Evolutionary conservation across 2,888 invertebrate genomes (phyloP).

Genomic region (Patella ulyssiponensis): DNA sequence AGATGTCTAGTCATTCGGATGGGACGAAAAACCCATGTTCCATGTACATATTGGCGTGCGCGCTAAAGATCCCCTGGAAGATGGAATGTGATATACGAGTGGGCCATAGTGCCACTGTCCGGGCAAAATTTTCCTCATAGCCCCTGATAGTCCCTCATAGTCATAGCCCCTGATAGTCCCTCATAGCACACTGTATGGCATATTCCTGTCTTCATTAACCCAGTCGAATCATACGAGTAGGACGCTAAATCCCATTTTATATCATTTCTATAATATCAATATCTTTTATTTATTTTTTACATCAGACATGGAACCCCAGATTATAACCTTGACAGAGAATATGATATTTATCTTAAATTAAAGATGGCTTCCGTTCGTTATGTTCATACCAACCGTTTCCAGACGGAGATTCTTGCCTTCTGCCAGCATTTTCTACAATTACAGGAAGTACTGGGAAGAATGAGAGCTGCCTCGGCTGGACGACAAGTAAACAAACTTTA

Average conservation of each 20-base stretch:
- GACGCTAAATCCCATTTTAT: not conserved
- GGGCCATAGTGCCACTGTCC: too few relatives aligned
- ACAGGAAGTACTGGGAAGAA: conserved; percentile 82
- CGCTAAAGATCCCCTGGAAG: too few relatives aligned
- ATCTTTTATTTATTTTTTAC: conserved; percentile 21
- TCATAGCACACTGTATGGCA: too few relatives aligned
- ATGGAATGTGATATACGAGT: too few relatives aligned
- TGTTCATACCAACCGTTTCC: conserved; percentile 93
- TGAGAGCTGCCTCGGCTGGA: conserved; percentile 79
- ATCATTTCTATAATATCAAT: not conserved
- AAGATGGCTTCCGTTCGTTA: conserved; percentile 93
- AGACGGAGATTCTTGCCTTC: conserved; percentile 89
- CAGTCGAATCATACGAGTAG: not conserved
- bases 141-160: too few relatives aligned
- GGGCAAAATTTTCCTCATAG: too few relatives aligned
- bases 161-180: too few relatives aligned
- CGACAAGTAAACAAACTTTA: conserved; percentile 57
- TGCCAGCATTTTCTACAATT: conserved; percentile 84
- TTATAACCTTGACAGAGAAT: conserved; percentile 73
- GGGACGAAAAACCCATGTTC: too few relatives aligned
- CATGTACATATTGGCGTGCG: too few relatives aligned
- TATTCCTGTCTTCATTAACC: too few relatives aligned
- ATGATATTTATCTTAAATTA: conserved; percentile 82
- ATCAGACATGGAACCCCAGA: conserved; percentile 76
- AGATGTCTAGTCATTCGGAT: too few relatives aligned